These are phyloP conservation scores for Tetranychus piercei DNA, from an alignment of 2,888 invertebrate genomes.

Conservation along the genomic window DNA sequence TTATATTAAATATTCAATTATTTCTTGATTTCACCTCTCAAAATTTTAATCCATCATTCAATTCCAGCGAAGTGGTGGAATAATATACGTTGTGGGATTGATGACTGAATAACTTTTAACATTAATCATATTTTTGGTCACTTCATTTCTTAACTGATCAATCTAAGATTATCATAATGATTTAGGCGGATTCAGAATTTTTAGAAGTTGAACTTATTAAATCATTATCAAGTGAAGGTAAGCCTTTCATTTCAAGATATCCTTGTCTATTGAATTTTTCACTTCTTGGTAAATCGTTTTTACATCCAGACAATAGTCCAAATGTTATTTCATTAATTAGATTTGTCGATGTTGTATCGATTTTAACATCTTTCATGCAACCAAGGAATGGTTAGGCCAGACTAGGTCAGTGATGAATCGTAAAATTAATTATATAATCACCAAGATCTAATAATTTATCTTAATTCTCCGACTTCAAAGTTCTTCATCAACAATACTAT, in stretches of 20 bases:
- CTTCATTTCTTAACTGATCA: too few species aligned
- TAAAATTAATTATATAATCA: constrained; percentile 47
- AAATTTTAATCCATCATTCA: too few species aligned
- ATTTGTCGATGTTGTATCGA: constrained; percentile 48
- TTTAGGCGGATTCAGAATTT: constrained; percentile 28
- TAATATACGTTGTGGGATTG: too few species aligned
- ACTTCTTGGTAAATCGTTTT: constrained; percentile 42
- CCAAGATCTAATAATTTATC: constrained; percentile 31
- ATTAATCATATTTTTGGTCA: too few species aligned
- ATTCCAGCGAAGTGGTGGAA: too few species aligned
- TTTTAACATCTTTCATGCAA: constrained; percentile 55
- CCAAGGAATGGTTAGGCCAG: constrained; percentile 45
- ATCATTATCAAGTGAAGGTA: constrained; percentile 45
- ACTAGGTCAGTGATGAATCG: constrained; percentile 16
- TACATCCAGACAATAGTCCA: constrained; percentile 53
- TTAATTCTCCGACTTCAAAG: constrained; percentile 40
- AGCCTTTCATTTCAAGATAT: constrained; percentile 52
- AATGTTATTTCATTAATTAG: constrained; percentile 49
- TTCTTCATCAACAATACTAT: constrained; percentile 60
- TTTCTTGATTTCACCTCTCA: too few species aligned
- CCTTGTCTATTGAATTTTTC: constrained; percentile 62
- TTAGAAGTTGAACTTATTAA: constrained; percentile 57
- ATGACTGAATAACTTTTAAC: too few species aligned
- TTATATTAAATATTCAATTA: too few species aligned
- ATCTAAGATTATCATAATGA: too few species aligned